A percentile compares a stretch with the other conserved stretches of the same genome.
Evolutionary conservation across 2,113 vertebrate species (phyloP).

Genomic region (Sinosuthora webbiana): DNA sequence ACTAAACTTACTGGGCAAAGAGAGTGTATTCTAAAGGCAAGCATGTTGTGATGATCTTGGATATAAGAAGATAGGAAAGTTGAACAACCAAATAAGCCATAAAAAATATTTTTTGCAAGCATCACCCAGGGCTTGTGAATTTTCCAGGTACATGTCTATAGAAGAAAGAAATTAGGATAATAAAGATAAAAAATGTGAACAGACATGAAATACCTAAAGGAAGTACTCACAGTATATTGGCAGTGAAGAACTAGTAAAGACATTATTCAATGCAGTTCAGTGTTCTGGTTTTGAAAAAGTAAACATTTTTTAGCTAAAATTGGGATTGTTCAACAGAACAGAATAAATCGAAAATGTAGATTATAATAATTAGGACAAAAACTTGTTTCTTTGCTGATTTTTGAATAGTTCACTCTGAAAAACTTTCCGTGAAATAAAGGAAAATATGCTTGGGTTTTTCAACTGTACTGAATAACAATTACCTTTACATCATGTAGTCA

Average conservation of each 20-base stretch:
- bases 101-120: background rate
- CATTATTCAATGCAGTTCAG: background rate
- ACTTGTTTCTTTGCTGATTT: background rate
- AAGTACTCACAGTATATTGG: background rate
- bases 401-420: background rate
- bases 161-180: background rate
- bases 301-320: background rate
- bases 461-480: background rate
- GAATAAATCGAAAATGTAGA: background rate
- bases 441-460: background rate
- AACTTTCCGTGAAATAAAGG: background rate
- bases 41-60: background rate
- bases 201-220: background rate
- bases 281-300: background rate
- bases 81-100: background rate
- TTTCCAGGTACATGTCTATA: background rate
- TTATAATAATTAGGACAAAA: background rate
- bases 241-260: background rate
- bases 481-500: background rate
- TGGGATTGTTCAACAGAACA: background rate
- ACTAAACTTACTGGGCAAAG: background rate
- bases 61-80: background rate
- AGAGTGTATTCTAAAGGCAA: background rate
- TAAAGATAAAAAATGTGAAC: background rate
- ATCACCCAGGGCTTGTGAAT: background rate